These are phyloP conservation scores for Myiozetetes cayanensis DNA, from an alignment of 2,113 vertebrate species.

Conservation along the genomic window DNA sequence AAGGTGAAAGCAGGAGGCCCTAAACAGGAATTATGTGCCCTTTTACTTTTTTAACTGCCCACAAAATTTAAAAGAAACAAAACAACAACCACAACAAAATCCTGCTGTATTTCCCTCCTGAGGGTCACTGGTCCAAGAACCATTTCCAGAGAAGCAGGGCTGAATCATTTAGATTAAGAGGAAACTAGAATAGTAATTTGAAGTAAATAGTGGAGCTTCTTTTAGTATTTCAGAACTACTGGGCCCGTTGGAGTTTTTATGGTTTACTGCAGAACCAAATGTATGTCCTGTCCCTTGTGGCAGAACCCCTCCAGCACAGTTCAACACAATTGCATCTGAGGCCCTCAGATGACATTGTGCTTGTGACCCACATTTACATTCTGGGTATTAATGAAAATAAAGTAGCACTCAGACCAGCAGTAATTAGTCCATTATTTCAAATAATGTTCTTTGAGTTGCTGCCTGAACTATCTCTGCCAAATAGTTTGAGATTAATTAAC, in stretches of 20 bases:
- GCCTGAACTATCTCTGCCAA: background rate
- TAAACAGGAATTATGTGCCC: background rate
- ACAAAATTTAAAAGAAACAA: background rate
- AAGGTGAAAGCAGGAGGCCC: background rate
- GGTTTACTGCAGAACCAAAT: background rate
- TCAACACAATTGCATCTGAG: background rate
- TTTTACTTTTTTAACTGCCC: background rate
- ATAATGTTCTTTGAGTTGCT: background rate
- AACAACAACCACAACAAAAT: background rate
- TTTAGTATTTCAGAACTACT: background rate
- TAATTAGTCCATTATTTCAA: background rate
- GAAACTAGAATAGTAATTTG: background rate
- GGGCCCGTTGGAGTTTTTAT: background rate
- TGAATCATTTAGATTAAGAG: background rate
- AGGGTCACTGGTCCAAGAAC: background rate
- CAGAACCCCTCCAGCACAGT: background rate
- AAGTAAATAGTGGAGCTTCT: background rate
- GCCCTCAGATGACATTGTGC: background rate
- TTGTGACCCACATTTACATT: background rate
- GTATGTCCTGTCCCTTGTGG: background rate
- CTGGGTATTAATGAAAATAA: background rate
- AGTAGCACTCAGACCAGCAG: background rate
- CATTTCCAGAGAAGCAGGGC: background rate
- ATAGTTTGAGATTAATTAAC: background rate
- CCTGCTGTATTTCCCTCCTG: background rate